Evolutionary conservation across 2,888 invertebrate species (phyloP).

Genomic region (Chydorus sphaericus): DNA sequence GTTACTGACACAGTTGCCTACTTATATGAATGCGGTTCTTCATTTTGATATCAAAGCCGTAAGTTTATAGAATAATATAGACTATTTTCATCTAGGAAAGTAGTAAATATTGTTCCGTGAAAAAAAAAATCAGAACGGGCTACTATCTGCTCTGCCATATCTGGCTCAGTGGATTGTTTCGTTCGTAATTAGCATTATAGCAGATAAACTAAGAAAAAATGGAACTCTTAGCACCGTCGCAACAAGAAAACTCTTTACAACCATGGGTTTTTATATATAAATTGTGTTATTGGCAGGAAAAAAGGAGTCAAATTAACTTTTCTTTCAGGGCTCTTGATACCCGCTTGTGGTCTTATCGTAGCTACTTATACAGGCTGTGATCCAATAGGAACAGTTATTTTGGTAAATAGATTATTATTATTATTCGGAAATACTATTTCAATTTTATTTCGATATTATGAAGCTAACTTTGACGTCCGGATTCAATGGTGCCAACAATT

Average conservation of each 20-base stretch:
- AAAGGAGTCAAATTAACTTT: too few species aligned
- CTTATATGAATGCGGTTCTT: conserved; percentile 58
- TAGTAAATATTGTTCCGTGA: too few species aligned
- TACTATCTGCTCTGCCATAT: conserved; percentile 49
- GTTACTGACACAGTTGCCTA: conserved; percentile 62
- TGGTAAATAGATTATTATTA: conserved; percentile 39
- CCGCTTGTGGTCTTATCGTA: conserved; percentile 48
- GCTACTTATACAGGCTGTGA: conserved; percentile 38
- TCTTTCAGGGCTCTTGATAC: conserved; percentile 25
- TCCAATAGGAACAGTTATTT: conserved; percentile 20
- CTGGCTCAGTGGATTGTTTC: conserved; percentile 53
- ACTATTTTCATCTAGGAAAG: too few species aligned
- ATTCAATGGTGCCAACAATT: conserved; percentile 44
- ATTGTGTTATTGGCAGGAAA: too few species aligned
- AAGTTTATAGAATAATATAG: too few species aligned
- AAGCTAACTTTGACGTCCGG: background rate
- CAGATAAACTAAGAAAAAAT: conserved; percentile 53
- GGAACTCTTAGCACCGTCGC: too few species aligned
- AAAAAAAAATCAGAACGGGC: conserved; percentile 40
- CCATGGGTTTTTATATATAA: too few species aligned
- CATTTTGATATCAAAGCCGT: conserved; percentile 54
- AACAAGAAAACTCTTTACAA: background rate
- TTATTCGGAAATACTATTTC: too few species aligned
- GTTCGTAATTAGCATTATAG: conserved; percentile 49
- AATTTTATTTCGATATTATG: conserved; percentile 36